Conservation (phyloP, 2,797 vertebrate species). For the Borostomias antarcticus region DNA sequence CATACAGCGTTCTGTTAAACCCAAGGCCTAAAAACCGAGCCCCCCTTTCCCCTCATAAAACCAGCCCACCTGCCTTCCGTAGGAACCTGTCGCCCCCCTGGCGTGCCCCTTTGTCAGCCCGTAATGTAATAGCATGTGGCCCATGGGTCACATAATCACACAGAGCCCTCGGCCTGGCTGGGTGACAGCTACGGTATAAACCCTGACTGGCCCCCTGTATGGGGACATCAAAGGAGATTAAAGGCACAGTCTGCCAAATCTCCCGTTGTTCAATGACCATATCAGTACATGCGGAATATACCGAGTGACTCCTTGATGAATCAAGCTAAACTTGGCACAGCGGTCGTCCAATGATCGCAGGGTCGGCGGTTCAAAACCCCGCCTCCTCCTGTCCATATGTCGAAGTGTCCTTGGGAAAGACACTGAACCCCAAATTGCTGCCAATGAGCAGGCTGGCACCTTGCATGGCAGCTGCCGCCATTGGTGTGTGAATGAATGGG, state of each 20-base stretch:
- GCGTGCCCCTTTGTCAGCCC: too few species aligned
- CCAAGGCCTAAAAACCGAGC: background rate
- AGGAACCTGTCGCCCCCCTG: background rate
- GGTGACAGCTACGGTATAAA: background rate
- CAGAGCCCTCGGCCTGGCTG: background rate
- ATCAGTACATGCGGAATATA: background rate
- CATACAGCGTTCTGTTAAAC: too few species aligned
- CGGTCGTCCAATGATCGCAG: slow-evolving; percentile 24
- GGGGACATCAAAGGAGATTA: background rate
- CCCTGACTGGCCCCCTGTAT: background rate
- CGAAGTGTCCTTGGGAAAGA: too few species aligned
- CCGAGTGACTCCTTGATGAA: background rate
- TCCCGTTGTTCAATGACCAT: background rate
- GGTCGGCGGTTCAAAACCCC: too few species aligned
- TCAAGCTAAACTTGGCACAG: background rate
- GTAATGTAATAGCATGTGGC: background rate
- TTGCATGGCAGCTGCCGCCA: too few species aligned
- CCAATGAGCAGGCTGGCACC: too few species aligned
- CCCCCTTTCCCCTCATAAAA: background rate
- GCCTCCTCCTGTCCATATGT: too few species aligned
- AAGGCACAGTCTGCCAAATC: background rate
- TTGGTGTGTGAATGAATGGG: too few species aligned
- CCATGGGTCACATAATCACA: background rate
- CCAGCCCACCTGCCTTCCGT: background rate
- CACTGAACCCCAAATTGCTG: too few species aligned